Evolutionary conservation across 37 sponge, comb jelly and placozoan species (phyloP), one percentile per base, ranked within the genome.

Genomic region (Halisarca cf. caerulea): DNA sequence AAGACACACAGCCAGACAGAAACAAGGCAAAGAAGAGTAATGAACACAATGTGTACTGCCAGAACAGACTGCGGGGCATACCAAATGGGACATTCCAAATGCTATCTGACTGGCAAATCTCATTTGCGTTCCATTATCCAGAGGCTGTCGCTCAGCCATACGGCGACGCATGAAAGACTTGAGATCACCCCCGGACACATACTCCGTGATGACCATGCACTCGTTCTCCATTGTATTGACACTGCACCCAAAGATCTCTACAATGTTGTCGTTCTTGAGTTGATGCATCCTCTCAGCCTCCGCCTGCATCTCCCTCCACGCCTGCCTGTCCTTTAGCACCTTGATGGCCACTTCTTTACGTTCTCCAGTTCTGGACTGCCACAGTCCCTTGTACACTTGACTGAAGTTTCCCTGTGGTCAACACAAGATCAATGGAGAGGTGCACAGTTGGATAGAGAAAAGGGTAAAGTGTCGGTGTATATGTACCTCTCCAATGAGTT

Each of bases 361-460:
- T 35, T 34, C 18, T 3, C 83, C 44, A 2, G 54, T 36, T 33
- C 28, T 85, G 44, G 85, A 85, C 0, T 83, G 57, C 62, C 86
- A 68, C 1, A 34, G 21, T 33, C 45, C 77, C 25, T 74, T 36
- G 72, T 83, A 79, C 30, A 92, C 92, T 8, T 59, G 38, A 61
- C 92, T 92, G 73, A 85, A 92, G 83, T 92, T 81, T 14, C 92
- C 92, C 89, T 91, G 61, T 23, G n/a, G n/a, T n/a, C n/a, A n/a
- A n/a, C n/a, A n/a, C n/a, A n/a, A n/a, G n/a, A n/a, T n/a, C n/a
- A n/a, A n/a, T n/a, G n/a, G n/a, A n/a, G n/a, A n/a, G n/a, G n/a
- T n/a, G n/a, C n/a, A n/a, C n/a, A n/a, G n/a, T n/a, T n/a, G n/a
- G n/a, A n/a, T n/a, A n/a, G n/a, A n/a, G n/a, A n/a, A n/a, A n/a